phyloP scores from a whole-genome alignment of 2,888 invertebrate species.

The Dynastes hyllus region DNA sequence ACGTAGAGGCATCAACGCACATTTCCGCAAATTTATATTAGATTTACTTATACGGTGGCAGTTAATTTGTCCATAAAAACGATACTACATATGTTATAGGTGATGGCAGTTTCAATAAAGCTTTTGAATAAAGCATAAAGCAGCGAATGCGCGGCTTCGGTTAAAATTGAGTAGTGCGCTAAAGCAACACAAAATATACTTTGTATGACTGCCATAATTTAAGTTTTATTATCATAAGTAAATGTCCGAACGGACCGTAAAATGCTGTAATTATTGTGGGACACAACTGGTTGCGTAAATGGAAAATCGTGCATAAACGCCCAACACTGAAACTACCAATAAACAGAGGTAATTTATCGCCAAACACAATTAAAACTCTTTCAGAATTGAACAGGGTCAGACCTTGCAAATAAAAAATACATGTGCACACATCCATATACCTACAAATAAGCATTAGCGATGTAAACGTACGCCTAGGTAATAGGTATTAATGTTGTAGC shows the following conservation, averaged over 20 bases:
- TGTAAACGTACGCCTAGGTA: background rate
- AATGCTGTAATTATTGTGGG: slow-evolving; percentile 38
- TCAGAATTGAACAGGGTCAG: slow-evolving; percentile 19
- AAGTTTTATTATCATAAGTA: slow-evolving; percentile 45
- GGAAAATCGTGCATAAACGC: slow-evolving; percentile 37
- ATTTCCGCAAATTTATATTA: background rate
- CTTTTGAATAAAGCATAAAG: background rate
- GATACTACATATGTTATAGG: background rate
- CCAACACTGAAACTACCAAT: slow-evolving; percentile 35
- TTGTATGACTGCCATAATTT: slow-evolving; percentile 44
- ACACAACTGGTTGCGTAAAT: slow-evolving; percentile 44
- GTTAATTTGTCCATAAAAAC: too few relatives aligned
- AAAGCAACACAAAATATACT: slow-evolving; percentile 39
- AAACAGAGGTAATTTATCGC: slow-evolving; percentile 38
- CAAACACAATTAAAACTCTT: slow-evolving; percentile 42
- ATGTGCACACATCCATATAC: background rate
- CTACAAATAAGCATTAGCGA: background rate
- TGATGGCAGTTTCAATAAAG: background rate
- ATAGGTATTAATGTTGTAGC: background rate
- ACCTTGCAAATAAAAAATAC: slow-evolving; percentile 7
- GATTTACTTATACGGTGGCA: background rate
- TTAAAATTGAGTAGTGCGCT: background rate
- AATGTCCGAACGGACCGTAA: slow-evolving; percentile 37
- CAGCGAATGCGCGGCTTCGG: background rate
- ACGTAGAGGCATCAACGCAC: too few relatives aligned